These are phyloP conservation scores for Conus betulinus DNA, from an alignment of 1,140 invertebrate genomes.

Conservation along the genomic window DNA sequence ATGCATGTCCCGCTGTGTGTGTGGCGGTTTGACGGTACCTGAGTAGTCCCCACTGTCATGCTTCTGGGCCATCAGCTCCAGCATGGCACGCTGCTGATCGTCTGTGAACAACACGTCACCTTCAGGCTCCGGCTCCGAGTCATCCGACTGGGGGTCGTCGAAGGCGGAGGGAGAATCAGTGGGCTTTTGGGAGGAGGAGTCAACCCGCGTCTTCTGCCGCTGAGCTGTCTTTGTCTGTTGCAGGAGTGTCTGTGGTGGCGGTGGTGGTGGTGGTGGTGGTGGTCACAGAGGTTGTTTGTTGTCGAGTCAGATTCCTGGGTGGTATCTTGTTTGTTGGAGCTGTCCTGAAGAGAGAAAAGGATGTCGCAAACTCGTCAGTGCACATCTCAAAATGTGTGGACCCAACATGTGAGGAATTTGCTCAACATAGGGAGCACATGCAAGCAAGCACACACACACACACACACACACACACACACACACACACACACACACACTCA, in stretches of 20 bases:
- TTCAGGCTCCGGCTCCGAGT: conserved; percentile 59
- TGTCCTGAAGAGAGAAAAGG: background rate
- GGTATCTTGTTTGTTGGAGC: background rate
- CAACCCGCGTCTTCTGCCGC: background rate
- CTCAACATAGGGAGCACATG: background rate
- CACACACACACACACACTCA: background rate
- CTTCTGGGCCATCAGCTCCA: conserved; percentile 63
- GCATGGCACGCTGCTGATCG: conserved; percentile 66
- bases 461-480: background rate
- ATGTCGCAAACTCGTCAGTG: background rate
- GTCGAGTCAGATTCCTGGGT: too few species aligned
- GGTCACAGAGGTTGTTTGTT: background rate
- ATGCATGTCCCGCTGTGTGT: background rate
- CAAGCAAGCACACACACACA: background rate
- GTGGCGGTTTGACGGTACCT: conserved; percentile 31
- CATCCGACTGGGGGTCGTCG: conserved; percentile 55
- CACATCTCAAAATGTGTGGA: background rate
- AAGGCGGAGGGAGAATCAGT: background rate
- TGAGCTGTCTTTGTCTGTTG: background rate
- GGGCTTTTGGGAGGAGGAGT: background rate
- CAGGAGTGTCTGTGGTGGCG: background rate
- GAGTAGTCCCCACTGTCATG: conserved; percentile 45
- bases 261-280: background rate
- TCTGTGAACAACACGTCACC: conserved; percentile 66
- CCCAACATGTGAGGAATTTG: background rate